Evolutionary conservation across 2,113 vertebrate genomes (phyloP), one percentile per base, ranked within the genome.

Genomic region (Platysteira castanea): DNA sequence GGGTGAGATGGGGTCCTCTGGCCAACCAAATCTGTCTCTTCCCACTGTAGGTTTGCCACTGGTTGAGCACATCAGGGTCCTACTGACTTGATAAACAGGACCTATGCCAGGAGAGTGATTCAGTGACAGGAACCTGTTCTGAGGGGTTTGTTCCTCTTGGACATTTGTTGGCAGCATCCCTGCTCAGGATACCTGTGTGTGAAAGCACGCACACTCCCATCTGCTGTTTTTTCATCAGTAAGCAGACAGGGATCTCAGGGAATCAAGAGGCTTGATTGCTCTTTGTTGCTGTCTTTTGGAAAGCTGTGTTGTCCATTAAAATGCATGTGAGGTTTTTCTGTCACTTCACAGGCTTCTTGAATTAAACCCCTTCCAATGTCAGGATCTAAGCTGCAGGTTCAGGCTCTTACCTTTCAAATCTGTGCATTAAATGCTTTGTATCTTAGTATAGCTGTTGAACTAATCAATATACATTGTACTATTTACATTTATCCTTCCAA

Each of bases 401-500:
- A 37, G 78, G 54, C 64, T 90, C 70, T 78, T 78, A 77, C 46
- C 90, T 90, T 90, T 67, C 76, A 91, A 93, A 89, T 70, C 22
- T 60, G 15, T 63, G 56, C 39, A 41, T 70, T 60, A 68, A 92
- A 23, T 16, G 2, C 35, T 53, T 79, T 3, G 0, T 87, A 41
- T 89, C 64, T 94, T 84, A 16, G 23, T 37, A 46, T 56, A 59
- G 64, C 44, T 84, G 31, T 52, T 94, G 76, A 94, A 84, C 42
- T 71, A 49, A 93, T 90, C 60, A 49, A 92, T 87, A 59, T 81
- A 75, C 71, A 71, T 64, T 80, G 21, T 20, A 12, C 59, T 70
- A 30, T 35, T 70, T 91, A 70, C 60, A 56, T 86, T 94, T 81
- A 39, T 57, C 46, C 63, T 96, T 82, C 85, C 47, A 80, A 95